These are phyloP conservation scores for Ailuropoda melanoleuca DNA, from an alignment of 2,113 vertebrate species.

Conservation along the genomic window DNA sequence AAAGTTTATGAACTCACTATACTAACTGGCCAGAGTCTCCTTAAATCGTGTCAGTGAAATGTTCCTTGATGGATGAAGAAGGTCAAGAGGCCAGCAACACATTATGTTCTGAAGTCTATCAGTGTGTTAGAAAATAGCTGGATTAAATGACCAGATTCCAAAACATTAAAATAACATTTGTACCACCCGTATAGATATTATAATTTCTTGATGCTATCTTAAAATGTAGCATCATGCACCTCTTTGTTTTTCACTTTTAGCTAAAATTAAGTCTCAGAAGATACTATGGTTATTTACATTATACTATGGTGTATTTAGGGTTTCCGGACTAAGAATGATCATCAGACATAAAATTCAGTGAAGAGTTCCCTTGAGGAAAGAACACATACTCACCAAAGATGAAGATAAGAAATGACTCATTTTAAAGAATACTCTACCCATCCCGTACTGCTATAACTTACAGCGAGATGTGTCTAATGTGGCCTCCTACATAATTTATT, in stretches of 20 bases:
- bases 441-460: not conserved
- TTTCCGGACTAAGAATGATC: not conserved
- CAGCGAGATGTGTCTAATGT: not conserved
- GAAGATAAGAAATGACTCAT: not conserved
- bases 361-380: not conserved
- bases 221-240: not conserved
- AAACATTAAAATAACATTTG: constrained; percentile 39
- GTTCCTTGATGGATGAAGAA: not conserved
- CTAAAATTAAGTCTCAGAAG: not conserved
- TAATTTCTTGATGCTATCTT: not conserved
- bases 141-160: not conserved
- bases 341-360: not conserved
- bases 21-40: not conserved
- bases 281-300: not conserved
- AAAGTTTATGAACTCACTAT: constrained; percentile 9
- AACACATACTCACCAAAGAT: constrained; percentile 21
- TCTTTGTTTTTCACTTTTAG: not conserved
- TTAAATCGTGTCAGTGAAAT: not conserved
- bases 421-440: not conserved
- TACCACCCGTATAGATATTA: not conserved
- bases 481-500: not conserved
- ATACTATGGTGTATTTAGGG: not conserved
- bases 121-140: not conserved
- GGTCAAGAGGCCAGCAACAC: not conserved
- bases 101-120: not conserved